Base-by-base conservation (phyloP, 2,113 vertebrate genomes). In the Eira barbara region DNA sequence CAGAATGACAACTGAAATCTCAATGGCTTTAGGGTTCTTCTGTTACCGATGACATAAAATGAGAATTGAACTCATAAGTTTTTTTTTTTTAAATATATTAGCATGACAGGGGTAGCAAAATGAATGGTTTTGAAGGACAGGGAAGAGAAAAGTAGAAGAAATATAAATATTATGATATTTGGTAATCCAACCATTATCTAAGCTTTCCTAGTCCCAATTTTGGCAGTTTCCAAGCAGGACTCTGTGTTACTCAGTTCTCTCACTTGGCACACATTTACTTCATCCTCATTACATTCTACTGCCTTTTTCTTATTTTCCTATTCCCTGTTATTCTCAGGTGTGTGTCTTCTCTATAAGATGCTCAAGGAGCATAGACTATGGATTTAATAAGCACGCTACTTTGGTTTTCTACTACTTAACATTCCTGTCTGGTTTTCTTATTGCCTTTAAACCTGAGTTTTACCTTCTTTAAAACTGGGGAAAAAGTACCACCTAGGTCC, bases 141-240 rank as follows among this genome's bases (percentile, higher is more conserved):
- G 96, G 80, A 98, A 94, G 93, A 98, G 57, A 96, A 96, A 84
- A 97, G 86, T 76, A 98, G 95, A 85, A 98, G 83, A 98, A 98
- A 92, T 97, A 98, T 97, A 98, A 98, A 98, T 98, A 97, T 98
- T 95, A 96, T 97, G 95, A 89, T 97, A 96, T 88, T 88, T 97
- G 85, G 57, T 82, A 95, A 94, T 96, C 85, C 59, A 94, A 88
- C 63, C 91, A 97, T 93, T 93, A 93, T 65, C 63, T 93, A 96
- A 94, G 79, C 57, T 42, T 91, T 96, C 61, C 59, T 69, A 92
- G 96, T 98, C 91, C 95, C 95, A 96, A 49, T 83, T 97, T 95
- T 92, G 97, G 94, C 93, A 89, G 85, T 96, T 98, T 71, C 97
- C 94, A 98, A 98, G 96, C 85, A 98, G 94, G 98, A 98, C 95